phyloP scores from a whole-genome alignment of 1,140 invertebrate species.

The Goniozus legneri region DNA sequence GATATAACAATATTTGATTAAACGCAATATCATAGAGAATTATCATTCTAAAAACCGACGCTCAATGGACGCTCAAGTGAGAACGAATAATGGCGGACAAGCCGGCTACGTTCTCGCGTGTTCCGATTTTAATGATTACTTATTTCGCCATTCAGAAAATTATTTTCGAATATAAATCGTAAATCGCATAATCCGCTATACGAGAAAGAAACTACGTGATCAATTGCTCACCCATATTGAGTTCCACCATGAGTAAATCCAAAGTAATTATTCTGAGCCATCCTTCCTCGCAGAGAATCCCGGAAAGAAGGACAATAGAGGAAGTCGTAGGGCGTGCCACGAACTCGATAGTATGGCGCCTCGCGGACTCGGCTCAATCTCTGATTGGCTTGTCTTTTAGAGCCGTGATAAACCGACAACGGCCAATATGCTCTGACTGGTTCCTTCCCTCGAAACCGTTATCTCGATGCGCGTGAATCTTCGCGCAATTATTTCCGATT shows the following conservation, averaged over 20 bases:
- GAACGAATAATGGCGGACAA: constrained; percentile 48
- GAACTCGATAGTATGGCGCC: constrained; percentile 30
- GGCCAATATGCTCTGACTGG: too few species aligned
- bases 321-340: constrained; percentile 50
- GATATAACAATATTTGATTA: neutral
- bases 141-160: constrained; percentile 12
- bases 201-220: constrained; percentile 27
- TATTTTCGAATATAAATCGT: constrained; percentile 12
- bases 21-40: neutral
- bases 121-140: constrained; percentile 20
- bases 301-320: constrained; percentile 51
- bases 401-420: too few species aligned
- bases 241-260: constrained; percentile 87
- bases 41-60: too few species aligned
- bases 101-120: constrained; percentile 37
- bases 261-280: constrained; percentile 91
- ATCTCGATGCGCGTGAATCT: too few species aligned
- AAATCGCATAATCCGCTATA: constrained; percentile 26
- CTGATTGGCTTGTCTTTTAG: constrained; percentile 28
- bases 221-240: constrained; percentile 75
- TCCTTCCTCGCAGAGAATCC: constrained; percentile 54
- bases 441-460: too few species aligned
- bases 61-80: constrained; percentile 30
- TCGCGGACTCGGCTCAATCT: constrained; percentile 14
- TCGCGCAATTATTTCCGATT: too few species aligned